phyloP scores from a whole-genome alignment of 2,797 vertebrate species.

The Smutsia temminckii region DNA sequence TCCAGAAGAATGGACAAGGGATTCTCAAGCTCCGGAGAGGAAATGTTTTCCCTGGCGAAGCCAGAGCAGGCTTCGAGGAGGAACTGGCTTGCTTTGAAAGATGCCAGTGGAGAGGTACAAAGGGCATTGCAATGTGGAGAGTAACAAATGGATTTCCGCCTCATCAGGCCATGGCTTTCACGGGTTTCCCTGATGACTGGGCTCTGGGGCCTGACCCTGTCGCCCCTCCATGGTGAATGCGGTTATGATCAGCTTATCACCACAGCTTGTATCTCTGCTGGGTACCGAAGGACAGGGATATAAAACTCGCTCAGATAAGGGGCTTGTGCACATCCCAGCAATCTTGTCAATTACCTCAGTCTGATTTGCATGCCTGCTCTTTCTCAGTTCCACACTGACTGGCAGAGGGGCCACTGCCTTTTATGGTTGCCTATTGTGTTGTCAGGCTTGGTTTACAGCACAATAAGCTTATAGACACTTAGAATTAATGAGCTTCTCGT shows the following conservation, averaged over 20 bases:
- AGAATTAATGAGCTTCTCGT: constrained; percentile 79
- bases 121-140: constrained; percentile 46
- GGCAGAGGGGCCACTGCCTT: constrained; percentile 68
- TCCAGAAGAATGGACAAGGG: background rate
- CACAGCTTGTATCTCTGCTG: background rate
- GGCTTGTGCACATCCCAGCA: background rate
- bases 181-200: constrained; percentile 44
- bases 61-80: background rate
- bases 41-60: background rate
- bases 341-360: constrained; percentile 49
- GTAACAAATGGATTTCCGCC: constrained; percentile 70
- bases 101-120: background rate
- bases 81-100: background rate
- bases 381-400: constrained; percentile 57
- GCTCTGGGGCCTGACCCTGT: constrained; percentile 45
- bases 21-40: background rate
- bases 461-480: constrained; percentile 81
- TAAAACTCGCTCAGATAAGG: constrained; percentile 17
- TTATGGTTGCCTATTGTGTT: constrained; percentile 82
- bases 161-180: constrained; percentile 72
- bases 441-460: constrained; percentile 82
- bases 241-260: constrained; percentile 37
- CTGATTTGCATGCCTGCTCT: constrained; percentile 72
- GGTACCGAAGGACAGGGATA: constrained; percentile 65
- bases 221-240: background rate